These are phyloP conservation scores for Pitangus sulphuratus DNA, from an alignment of 2,797 vertebrate genomes.

Conservation along the genomic window DNA sequence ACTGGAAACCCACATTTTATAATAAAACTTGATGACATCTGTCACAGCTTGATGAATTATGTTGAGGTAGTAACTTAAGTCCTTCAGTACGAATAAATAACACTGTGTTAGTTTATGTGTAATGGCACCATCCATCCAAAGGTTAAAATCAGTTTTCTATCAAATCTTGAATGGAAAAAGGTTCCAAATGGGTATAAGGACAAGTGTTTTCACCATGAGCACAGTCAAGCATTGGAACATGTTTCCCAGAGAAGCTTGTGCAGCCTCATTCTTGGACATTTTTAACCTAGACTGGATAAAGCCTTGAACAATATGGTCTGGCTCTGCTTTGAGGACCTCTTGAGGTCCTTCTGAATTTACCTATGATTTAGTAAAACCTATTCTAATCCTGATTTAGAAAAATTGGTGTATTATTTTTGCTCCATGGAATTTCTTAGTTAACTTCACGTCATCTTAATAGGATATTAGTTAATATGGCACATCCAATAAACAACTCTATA, in stretches of 20 bases:
- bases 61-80: background rate
- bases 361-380: background rate
- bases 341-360: background rate
- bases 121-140: background rate
- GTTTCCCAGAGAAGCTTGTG: background rate
- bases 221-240: background rate
- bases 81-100: background rate
- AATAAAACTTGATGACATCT: constrained; percentile 53
- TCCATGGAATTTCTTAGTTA: background rate
- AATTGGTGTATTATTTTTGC: background rate
- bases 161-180: background rate
- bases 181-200: background rate
- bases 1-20: constrained; percentile 21
- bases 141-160: background rate
- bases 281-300: background rate
- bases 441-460: background rate
- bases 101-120: background rate
- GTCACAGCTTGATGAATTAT: constrained; percentile 50
- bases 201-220: background rate
- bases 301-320: background rate
- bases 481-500: background rate
- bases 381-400: background rate
- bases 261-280: background rate
- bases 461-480: background rate
- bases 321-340: background rate